A percentile compares a stretch with the other conserved stretches of the same genome.
These are phyloP conservation scores for Bombus waltoni DNA, from an alignment of 1,140 invertebrate species.

Conservation along the genomic window DNA sequence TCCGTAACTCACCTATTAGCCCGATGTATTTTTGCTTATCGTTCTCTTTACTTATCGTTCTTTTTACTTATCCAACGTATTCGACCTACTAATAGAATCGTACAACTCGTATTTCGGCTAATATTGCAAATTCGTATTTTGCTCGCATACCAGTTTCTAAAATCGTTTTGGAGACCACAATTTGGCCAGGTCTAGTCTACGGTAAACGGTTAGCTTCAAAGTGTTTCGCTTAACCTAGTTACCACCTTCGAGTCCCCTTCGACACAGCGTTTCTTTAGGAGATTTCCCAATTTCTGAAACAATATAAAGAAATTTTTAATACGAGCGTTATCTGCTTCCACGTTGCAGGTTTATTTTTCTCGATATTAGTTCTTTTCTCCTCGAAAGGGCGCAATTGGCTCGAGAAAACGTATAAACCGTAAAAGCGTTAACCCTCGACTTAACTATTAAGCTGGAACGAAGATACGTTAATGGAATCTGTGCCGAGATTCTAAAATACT, in stretches of 20 bases:
- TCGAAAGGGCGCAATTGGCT: not conserved
- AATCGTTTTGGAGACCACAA: not conserved
- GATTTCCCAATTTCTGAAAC: not conserved
- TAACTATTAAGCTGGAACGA: too few relatives aligned
- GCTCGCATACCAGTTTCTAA: not conserved
- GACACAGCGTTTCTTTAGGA: not conserved
- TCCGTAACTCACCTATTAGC: constrained; percentile 11
- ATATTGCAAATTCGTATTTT: not conserved
- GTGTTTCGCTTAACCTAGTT: not conserved
- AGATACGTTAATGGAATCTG: too few relatives aligned
- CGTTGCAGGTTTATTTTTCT: not conserved
- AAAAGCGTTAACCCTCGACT: not conserved
- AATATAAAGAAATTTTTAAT: not conserved
- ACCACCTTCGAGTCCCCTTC: not conserved
- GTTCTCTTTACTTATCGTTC: not conserved
- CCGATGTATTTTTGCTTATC: not conserved
- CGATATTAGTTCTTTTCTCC: not conserved
- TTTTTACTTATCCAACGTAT: not conserved
- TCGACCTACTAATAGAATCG: not conserved
- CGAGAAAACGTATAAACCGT: not conserved
- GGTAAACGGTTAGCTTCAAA: not conserved
- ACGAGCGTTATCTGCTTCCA: not conserved
- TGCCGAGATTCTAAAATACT: too few relatives aligned
- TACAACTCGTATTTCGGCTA: not conserved
- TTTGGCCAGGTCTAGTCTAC: not conserved